Evolutionary conservation across 2,888 invertebrate genomes (phyloP).

Genomic region (Parnassius smintheus): DNA sequence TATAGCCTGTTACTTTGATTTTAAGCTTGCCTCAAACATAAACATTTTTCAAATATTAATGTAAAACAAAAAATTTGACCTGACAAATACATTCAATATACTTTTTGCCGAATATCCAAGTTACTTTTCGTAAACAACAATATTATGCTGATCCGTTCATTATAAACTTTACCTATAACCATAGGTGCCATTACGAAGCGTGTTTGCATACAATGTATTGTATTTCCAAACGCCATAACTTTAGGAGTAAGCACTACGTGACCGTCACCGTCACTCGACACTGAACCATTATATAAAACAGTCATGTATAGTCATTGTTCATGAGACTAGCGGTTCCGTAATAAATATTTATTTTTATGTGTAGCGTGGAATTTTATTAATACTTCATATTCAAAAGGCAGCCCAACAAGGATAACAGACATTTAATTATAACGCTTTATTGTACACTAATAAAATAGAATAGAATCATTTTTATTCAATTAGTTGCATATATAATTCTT

Average conservation of each 20-base stretch:
- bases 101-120: background rate
- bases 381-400: conserved; percentile 10
- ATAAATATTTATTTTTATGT: conserved; percentile 25
- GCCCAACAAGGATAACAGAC: conserved; percentile 8
- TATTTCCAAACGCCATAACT: conserved; percentile 65
- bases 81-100: too few species aligned
- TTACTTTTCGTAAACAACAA: conserved; percentile 11
- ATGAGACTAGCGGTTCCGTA: conserved; percentile 42
- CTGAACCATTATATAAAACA: conserved; percentile 57
- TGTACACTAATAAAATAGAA: background rate
- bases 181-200: conserved; percentile 24
- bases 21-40: too few species aligned
- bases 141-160: conserved; percentile 20
- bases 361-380: conserved; percentile 17
- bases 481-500: too few species aligned
- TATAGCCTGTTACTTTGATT: too few species aligned
- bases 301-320: conserved; percentile 35
- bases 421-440: conserved; percentile 1
- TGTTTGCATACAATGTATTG: conserved; percentile 59
- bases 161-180: conserved; percentile 28
- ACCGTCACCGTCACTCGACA: conserved; percentile 68
- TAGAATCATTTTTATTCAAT: too few species aligned
- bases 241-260: conserved; percentile 72
- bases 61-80: too few species aligned
- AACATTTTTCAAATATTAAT: too few species aligned